These are phyloP conservation scores for Hydrochoerus hydrochaeris DNA, from an alignment of 2,113 vertebrate species.

Conservation along the genomic window DNA sequence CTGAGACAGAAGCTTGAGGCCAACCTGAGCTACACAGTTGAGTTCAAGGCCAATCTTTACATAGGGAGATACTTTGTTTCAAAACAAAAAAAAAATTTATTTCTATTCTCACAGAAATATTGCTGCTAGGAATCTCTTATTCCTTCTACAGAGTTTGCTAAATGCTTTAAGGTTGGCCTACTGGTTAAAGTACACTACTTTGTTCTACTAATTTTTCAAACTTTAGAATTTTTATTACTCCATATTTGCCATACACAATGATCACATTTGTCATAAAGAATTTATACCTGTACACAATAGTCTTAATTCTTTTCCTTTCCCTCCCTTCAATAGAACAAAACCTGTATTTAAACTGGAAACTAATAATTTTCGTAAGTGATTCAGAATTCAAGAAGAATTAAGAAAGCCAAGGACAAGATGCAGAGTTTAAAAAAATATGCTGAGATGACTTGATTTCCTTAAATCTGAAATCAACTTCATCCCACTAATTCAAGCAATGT, in stretches of 20 bases:
- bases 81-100: not conserved
- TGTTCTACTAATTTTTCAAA: slow-evolving; percentile 28
- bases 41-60: not conserved
- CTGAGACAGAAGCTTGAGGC: not conserved
- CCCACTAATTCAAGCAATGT: slow-evolving; percentile 12
- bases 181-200: not conserved
- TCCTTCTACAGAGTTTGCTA: slow-evolving; percentile 8
- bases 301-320: not conserved
- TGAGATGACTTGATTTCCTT: not conserved
- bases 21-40: not conserved
- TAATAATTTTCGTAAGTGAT: slow-evolving; percentile 17
- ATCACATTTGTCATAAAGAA: not conserved
- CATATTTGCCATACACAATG: not conserved
- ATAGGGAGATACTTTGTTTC: not conserved
- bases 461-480: not conserved
- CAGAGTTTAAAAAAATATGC: not conserved
- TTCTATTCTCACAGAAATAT: not conserved
- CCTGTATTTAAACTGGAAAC: slow-evolving; percentile 10
- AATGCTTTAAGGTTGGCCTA: not conserved
- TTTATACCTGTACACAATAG: not conserved
- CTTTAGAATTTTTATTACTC: not conserved
- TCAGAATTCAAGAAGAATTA: not conserved
- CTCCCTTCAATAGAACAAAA: not conserved
- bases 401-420: not conserved
- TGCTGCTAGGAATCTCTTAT: not conserved